Evolutionary conservation across 2,797 vertebrate genomes (phyloP).

Genomic region (Gorsachius magnificus): DNA sequence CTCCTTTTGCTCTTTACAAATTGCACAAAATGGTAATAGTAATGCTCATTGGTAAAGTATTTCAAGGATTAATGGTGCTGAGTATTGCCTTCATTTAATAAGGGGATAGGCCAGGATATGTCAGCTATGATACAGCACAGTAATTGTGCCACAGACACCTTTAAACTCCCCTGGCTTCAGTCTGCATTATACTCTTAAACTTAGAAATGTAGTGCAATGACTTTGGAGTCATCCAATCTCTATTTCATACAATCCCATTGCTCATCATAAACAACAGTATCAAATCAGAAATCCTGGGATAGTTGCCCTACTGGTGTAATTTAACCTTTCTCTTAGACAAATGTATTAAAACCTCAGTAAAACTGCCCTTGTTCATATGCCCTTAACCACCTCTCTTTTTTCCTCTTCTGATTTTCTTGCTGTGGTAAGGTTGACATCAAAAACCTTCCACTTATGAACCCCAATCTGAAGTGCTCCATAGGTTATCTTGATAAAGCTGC

Average conservation of each 20-base stretch:
- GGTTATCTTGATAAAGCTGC: constrained; percentile 34
- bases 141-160: background rate
- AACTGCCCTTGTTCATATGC: background rate
- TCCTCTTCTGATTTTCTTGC: background rate
- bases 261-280: background rate
- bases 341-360: background rate
- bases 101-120: background rate
- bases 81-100: background rate
- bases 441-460: background rate
- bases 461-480: background rate
- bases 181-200: background rate
- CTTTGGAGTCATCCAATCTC: background rate
- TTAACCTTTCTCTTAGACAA: background rate
- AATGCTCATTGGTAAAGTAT: background rate
- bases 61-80: background rate
- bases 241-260: background rate
- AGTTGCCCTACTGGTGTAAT: background rate
- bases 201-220: background rate
- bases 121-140: background rate
- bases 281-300: background rate
- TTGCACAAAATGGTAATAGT: background rate
- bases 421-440: background rate
- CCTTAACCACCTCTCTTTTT: background rate
- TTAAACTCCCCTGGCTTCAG: background rate
- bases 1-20: constrained; percentile 17